A percentile compares a stretch with the other conserved stretches of the same genome.
phyloP scores from a whole-genome alignment of 2,888 invertebrate genomes.

The Antheraea assamensis region DNA sequence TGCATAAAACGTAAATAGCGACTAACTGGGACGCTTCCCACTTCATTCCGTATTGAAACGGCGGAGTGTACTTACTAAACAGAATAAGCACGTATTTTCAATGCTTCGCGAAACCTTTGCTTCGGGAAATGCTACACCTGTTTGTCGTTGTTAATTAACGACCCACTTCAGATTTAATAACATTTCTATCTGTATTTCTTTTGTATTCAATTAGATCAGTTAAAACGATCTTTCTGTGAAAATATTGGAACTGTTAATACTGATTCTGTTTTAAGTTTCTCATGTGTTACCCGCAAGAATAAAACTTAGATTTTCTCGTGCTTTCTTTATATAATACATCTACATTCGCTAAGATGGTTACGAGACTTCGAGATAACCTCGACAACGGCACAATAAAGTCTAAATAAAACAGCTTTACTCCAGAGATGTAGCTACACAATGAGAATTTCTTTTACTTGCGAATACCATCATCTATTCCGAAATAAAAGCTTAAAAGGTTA shows the following conservation, averaged over 20 bases:
- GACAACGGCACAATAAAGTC: conserved; percentile 14
- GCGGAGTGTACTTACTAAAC: background rate
- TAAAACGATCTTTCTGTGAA: conserved; percentile 15
- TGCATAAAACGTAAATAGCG: background rate
- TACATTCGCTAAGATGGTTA: conserved; percentile 4
- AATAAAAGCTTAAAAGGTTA: conserved; percentile 6
- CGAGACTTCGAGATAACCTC: conserved; percentile 10
- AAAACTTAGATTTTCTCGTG: background rate
- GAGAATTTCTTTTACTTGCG: conserved; percentile 6
- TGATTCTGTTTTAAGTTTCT: background rate
- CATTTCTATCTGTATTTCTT: conserved; percentile 34
- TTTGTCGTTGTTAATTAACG: conserved; percentile 30
- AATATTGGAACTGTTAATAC: too few relatives aligned
- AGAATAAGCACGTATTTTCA: conserved; percentile 11
- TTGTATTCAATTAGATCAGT: conserved; percentile 26
- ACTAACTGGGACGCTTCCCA: conserved; percentile 9
- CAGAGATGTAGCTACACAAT: background rate
- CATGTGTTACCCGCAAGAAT: background rate
- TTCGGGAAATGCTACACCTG: conserved; percentile 23
- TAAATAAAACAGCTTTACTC: conserved; percentile 14
- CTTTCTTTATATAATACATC: conserved; percentile 1
- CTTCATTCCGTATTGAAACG: conserved; percentile 16
- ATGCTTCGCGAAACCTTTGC: background rate
- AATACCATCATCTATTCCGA: background rate
- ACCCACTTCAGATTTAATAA: conserved; percentile 30